Evolutionary conservation across 2,113 vertebrate genomes (phyloP), one percentile per base, ranked within the genome.

Genomic region (Zingel zingel): DNA sequence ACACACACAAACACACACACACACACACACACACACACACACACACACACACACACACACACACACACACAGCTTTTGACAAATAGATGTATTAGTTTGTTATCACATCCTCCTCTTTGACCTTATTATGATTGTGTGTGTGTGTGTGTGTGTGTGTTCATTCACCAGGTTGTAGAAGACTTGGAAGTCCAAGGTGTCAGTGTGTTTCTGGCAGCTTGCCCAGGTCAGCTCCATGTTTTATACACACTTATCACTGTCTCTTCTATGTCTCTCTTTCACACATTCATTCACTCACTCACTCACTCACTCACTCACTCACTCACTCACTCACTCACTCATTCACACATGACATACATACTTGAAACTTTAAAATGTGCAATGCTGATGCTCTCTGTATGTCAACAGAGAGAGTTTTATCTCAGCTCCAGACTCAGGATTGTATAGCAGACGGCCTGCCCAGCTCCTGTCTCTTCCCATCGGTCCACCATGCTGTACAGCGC

Each of bases 161-260:
- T 69, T 69, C 36, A 61, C 61, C 90, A 97, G 97, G 95, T 97
- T 89, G 93, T 97, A 83, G 92, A 82, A 12, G 95, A 96, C 74
- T 96, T 97, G 90, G 91, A 10, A 45, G 93, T 96, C 72, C 93
- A 95, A 61, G 96, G 95, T 86, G 94, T 97, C 79, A 62, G 95
- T 0, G 95, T 93, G 27, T 92, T 91, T 83, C 83, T 94, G 33
- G 89, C 91, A 67, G 89, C 88, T 0, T 94, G 94, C 82, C 87
- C 91, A 83, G 93, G 95, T 95, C 67, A 87, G 85, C 73, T 19
- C 67, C 36, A 64, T 69, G 39, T 82, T 84, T 81, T 65, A 77
- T 59, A 25, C n/a, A 48, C 39, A 53, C 45, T n/a, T 51, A 56
- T 61, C 58, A 79, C 27, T 45, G 21, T 33, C 33, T 33, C 33